Percentiles rank a stretch among this genome's conserved stretches.
phyloP scores from a whole-genome alignment of 1,140 invertebrate genomes.

The Lycorma delicatula region DNA sequence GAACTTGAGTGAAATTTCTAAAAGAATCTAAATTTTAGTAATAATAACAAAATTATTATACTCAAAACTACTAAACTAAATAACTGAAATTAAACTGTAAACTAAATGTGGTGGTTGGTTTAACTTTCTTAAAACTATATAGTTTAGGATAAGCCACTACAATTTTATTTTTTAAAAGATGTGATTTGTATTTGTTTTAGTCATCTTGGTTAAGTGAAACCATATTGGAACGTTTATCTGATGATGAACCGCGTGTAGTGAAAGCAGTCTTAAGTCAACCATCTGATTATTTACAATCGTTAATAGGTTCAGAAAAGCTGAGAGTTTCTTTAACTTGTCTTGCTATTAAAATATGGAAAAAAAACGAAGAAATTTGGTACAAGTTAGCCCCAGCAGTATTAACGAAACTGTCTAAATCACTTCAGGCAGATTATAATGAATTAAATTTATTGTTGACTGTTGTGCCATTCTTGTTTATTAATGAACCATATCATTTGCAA shows the following conservation, averaged over 20 bases:
- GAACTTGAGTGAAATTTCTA: too few relatives aligned
- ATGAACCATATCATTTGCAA: too few relatives aligned
- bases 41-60: too few relatives aligned
- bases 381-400: background rate
- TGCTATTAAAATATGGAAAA: conserved; percentile 25
- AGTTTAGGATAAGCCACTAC: too few relatives aligned
- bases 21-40: too few relatives aligned
- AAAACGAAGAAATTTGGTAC: background rate
- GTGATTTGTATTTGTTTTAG: conserved; percentile 17
- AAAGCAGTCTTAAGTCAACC: conserved; percentile 27
- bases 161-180: background rate
- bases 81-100: too few relatives aligned
- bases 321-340: conserved; percentile 31
- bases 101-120: too few relatives aligned
- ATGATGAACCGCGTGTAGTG: conserved; percentile 47
- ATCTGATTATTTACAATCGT: conserved; percentile 35
- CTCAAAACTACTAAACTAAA: too few relatives aligned
- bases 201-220: conserved; percentile 41
- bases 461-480: background rate
- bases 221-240: conserved; percentile 46
- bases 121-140: too few relatives aligned
- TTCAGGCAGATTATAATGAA: background rate
- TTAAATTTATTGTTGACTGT: background rate
- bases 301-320: conserved; percentile 35
- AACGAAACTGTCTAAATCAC: background rate